Evolutionary conservation across 2,888 invertebrate genomes (phyloP).

Genomic region (Phragmatobia fuliginosa): DNA sequence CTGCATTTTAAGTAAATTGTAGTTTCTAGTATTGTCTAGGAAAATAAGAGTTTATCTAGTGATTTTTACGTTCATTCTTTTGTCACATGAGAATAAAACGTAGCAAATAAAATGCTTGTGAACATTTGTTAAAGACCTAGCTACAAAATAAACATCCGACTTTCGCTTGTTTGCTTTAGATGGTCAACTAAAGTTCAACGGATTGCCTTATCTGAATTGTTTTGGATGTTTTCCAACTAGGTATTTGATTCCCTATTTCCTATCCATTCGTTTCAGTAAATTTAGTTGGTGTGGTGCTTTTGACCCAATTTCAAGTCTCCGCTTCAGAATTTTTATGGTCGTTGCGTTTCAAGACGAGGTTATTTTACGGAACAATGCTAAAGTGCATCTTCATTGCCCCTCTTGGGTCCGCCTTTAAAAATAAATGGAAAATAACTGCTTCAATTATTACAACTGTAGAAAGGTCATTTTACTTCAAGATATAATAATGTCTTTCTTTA

Average conservation of each 20-base stretch:
- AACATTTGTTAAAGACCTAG: conserved; percentile 33
- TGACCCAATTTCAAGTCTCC: conserved; percentile 60
- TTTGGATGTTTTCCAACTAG: conserved; percentile 63
- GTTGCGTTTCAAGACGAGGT: conserved; percentile 63
- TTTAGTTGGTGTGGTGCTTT: conserved; percentile 55
- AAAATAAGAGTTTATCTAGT: not conserved
- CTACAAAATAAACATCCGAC: conserved; percentile 31
- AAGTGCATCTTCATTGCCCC: conserved; percentile 51
- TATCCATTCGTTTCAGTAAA: conserved; percentile 61
- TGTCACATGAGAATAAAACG: not conserved
- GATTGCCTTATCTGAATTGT: conserved; percentile 47
- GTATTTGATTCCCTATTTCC: conserved; percentile 60
- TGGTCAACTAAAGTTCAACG: conserved; percentile 40
- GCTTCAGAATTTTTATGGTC: conserved; percentile 65
- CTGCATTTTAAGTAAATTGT: not conserved
- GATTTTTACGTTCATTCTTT: not conserved
- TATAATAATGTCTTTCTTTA: conserved; percentile 43
- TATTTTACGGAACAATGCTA: conserved; percentile 66
- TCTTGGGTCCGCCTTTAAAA: conserved; percentile 52
- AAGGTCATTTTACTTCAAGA: conserved; percentile 49
- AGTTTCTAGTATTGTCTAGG: not conserved
- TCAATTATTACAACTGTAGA: conserved; percentile 54
- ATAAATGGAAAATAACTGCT: conserved; percentile 55
- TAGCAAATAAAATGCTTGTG: conserved; percentile 14
- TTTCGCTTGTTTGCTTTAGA: conserved; percentile 39